Percentiles rank a stretch among this genome's conserved stretches.
These are phyloP conservation scores for Ochotona princeps DNA, from an alignment of 2,113 vertebrate species.

Conservation along the genomic window DNA sequence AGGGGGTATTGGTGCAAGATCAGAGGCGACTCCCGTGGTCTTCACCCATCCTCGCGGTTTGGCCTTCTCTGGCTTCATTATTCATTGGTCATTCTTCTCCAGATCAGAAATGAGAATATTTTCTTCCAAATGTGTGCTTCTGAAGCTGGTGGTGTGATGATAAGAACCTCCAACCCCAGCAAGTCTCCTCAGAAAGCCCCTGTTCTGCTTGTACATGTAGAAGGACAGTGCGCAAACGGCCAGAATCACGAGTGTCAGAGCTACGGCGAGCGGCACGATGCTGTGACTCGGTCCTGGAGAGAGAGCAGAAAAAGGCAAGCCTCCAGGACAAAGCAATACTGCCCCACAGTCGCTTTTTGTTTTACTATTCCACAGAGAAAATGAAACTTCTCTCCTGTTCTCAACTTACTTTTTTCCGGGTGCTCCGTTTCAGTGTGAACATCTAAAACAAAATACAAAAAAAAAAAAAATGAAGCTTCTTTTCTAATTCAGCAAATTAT, in stretches of 20 bases:
- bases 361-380: constrained; percentile 57
- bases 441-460: constrained; percentile 85
- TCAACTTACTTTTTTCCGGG: constrained; percentile 87
- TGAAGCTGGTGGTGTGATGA: constrained; percentile 87
- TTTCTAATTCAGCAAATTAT: constrained; percentile 36
- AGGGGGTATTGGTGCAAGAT: constrained; percentile 30
- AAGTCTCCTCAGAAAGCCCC: constrained; percentile 82
- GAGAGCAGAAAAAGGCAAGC: constrained; percentile 41
- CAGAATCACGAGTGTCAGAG: constrained; percentile 86
- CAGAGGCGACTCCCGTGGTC: neutral
- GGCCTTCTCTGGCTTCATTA: constrained; percentile 60
- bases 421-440: constrained; percentile 82
- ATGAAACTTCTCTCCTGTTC: neutral
- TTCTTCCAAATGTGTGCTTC: constrained; percentile 89
- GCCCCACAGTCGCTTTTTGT: neutral
- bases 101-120: constrained; percentile 93
- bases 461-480: constrained; percentile 25
- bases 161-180: constrained; percentile 85
- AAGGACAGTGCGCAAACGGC: constrained; percentile 85
- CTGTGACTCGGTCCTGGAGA: constrained; percentile 88
- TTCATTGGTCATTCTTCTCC: constrained; percentile 87
- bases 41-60: rapidly evolving
- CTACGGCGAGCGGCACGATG: constrained; percentile 84
- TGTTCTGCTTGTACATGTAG: constrained; percentile 89
- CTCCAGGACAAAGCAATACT: neutral